Percentiles rank a stretch among this genome's conserved stretches.
These are phyloP conservation scores for Xiphophorus birchmanni DNA, from an alignment of 2,797 vertebrate genomes.

Conservation along the genomic window DNA sequence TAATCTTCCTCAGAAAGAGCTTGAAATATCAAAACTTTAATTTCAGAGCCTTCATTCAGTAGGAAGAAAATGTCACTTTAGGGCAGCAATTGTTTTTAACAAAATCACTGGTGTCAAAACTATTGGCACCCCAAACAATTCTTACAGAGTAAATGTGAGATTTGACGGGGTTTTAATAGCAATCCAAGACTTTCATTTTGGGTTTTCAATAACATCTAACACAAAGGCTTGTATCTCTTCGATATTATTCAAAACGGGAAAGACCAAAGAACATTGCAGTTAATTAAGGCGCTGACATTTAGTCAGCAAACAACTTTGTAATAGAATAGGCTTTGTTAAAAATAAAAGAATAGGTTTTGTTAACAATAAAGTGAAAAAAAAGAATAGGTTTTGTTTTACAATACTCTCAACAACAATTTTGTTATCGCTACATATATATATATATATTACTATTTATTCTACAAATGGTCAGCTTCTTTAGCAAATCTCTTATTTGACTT, in stretches of 20 bases:
- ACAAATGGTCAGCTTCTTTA: not conserved
- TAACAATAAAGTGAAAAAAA: too few relatives aligned
- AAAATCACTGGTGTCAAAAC: not conserved
- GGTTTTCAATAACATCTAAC: not conserved
- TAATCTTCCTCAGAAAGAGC: not conserved
- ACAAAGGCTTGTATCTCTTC: not conserved
- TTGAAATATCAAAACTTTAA: not conserved
- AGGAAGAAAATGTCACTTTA: not conserved
- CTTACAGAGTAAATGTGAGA: not conserved
- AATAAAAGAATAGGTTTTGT: too few relatives aligned
- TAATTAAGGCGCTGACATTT: not conserved
- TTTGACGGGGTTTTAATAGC: not conserved
- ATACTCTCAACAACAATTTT: not conserved
- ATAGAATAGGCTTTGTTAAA: not conserved
- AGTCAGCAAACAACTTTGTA: not conserved
- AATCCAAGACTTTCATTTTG: not conserved
- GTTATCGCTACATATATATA: not conserved
- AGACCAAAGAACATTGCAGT: not conserved
- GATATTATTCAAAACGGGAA: not conserved
- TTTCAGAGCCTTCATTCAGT: not conserved
- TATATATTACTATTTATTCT: not conserved
- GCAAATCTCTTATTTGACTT: too few relatives aligned
- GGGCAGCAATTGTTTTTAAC: not conserved
- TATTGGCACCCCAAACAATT: not conserved
- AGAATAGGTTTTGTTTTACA: not conserved